Base-by-base conservation (phyloP, 2,113 vertebrate species). In the Lethenteron camtschaticum region DNA sequence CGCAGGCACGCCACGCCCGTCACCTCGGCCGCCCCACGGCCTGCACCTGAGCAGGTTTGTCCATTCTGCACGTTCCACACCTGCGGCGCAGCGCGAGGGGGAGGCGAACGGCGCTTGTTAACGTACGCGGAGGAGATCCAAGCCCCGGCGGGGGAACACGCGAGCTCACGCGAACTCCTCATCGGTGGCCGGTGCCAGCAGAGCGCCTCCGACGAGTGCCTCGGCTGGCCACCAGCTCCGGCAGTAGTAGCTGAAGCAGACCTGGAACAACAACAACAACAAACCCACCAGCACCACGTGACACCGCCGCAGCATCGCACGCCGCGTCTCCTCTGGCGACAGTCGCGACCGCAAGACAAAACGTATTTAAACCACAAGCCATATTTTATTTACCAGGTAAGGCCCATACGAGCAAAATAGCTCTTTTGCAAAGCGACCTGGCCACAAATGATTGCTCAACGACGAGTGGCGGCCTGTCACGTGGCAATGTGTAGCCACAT, bases 181-280 rank as follows among this genome's bases (percentile, higher is more conserved):
- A 96, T 97, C 74, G 96, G 82, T 56, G 94, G 94, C 77, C 89
- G 86, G 78, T 99, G 94, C 79, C 90, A 89, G 73, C 87, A 88
- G 74, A 99, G 78, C 74, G 87, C 82, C 79, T 95, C 94, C 82
- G 89, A 83, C 72, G 90, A 94, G 79, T 97, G 92, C 75, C 90
- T 87, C 88, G 89, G 95, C 77, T 95, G 90, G 3, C 94, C 92
- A 97, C 81, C 92, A 99, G 56, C 86, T 85, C 76, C 90, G 87
- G 74, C 94, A 99, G 83, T 90, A 96, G 81, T 99, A 97, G 78
- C 92, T 97, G 81, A 97, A 99, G 83, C 94, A 99, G 77, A 90
- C 83, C 94, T 99, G 76, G 1, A 24, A 63, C 11, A 71, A 41
- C 73, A 16, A 20, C 20, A 20, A 20, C 20, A 20, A 20, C 20